phyloP scores from a whole-genome alignment of 2,797 vertebrate species.

The Paramormyrops hopkinsi region DNA sequence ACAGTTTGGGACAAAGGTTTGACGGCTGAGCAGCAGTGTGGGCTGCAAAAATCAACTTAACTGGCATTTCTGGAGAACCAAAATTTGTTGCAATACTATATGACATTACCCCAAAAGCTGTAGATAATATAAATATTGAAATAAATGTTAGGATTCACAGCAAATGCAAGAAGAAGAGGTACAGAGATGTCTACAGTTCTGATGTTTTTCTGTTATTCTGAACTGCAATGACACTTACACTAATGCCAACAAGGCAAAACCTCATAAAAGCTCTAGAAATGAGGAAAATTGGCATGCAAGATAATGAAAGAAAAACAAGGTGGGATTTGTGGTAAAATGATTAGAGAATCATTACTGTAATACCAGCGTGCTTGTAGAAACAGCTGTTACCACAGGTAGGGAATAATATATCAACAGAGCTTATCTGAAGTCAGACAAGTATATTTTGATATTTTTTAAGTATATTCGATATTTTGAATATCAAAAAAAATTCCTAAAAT shows the following conservation, averaged over 20 bases:
- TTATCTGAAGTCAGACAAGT: background rate
- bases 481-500: background rate
- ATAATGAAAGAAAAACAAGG: background rate
- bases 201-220: background rate
- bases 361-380: background rate
- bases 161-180: background rate
- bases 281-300: background rate
- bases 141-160: background rate
- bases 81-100: background rate
- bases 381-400: background rate
- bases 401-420: background rate
- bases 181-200: background rate
- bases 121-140: background rate
- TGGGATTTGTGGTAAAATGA: background rate
- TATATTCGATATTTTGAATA: background rate
- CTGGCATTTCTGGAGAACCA: slow-evolving; percentile 7
- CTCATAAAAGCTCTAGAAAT: background rate
- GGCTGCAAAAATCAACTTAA: slow-evolving; percentile 8
- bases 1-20: background rate
- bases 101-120: background rate
- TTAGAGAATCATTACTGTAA: background rate
- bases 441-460: background rate
- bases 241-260: background rate
- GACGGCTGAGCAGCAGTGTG: background rate
- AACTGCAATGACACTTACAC: background rate